phyloP scores from a whole-genome alignment of 2,113 vertebrate genomes.

The Pithys albifrons region DNA sequence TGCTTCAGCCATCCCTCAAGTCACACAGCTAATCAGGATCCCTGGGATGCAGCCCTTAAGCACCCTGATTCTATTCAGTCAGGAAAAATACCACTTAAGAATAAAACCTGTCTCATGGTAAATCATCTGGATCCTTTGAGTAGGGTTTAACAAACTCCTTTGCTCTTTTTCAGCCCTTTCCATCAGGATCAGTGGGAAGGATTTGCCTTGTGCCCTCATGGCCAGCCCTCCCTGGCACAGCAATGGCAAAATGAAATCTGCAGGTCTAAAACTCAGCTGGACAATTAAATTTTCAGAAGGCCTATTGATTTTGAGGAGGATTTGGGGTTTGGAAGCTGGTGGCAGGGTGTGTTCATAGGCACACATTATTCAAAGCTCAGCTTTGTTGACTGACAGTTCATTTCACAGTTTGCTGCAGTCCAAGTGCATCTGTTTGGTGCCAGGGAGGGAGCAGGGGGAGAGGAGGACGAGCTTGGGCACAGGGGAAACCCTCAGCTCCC shows the following conservation, averaged over 20 bases:
- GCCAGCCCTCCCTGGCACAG: background rate
- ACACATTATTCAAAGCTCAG: background rate
- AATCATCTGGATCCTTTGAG: constrained; percentile 14
- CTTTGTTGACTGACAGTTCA: constrained; percentile 7
- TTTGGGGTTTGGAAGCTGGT: background rate
- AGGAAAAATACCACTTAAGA: background rate
- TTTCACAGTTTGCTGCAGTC: constrained; percentile 5
- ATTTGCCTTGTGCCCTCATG: background rate
- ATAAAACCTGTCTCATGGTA: background rate
- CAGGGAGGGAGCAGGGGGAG: background rate
- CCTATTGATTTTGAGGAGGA: background rate
- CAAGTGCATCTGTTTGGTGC: background rate
- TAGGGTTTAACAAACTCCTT: background rate
- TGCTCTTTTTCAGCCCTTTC: background rate
- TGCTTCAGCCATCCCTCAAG: constrained; percentile 35
- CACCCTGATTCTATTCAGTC: constrained; percentile 18
- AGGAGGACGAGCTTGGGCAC: background rate
- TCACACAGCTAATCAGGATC: background rate
- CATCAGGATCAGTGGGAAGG: background rate
- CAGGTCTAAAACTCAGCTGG: background rate
- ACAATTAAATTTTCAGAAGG: background rate
- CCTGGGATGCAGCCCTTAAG: background rate
- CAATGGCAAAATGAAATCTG: background rate
- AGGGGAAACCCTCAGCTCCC: background rate
- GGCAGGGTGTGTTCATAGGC: background rate